phyloP scores from a whole-genome alignment of 2,113 vertebrate genomes.

The Neodon shergylaensis region DNA sequence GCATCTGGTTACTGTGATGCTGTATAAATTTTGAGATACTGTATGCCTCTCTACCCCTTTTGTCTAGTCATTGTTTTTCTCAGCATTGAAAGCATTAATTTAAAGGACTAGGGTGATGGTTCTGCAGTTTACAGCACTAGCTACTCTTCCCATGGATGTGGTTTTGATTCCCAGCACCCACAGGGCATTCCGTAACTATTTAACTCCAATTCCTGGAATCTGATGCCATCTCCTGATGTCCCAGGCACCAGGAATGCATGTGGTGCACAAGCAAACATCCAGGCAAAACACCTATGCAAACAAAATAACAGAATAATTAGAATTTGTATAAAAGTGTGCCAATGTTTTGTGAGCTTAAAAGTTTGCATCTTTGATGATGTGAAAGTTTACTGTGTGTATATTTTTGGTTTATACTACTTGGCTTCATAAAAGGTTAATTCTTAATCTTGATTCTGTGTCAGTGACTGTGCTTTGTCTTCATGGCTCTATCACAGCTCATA shows the following conservation, averaged over 20 bases:
- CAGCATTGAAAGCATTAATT: background rate
- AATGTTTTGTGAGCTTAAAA: background rate
- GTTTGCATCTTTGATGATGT: background rate
- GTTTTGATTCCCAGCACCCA: background rate
- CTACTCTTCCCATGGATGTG: background rate
- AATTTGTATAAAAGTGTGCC: background rate
- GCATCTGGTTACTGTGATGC: background rate
- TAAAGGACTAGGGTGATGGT: too few relatives aligned
- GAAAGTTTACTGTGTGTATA: background rate
- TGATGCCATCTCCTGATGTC: background rate
- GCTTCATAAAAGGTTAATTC: constrained; percentile 27
- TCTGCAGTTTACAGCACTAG: background rate
- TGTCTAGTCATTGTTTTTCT: background rate
- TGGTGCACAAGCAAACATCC: background rate
- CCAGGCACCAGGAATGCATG: background rate
- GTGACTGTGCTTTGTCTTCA: background rate
- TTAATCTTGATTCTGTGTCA: background rate
- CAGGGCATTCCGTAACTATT: background rate
- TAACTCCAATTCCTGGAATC: background rate
- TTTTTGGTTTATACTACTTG: background rate
- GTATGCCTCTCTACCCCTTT: background rate
- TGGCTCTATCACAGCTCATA: background rate
- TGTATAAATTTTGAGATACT: background rate
- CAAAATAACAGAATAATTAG: background rate
- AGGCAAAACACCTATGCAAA: background rate